These are phyloP conservation scores for Habroteleia sp. DNA, from an alignment of 2,888 invertebrate species.

Conservation along the genomic window DNA sequence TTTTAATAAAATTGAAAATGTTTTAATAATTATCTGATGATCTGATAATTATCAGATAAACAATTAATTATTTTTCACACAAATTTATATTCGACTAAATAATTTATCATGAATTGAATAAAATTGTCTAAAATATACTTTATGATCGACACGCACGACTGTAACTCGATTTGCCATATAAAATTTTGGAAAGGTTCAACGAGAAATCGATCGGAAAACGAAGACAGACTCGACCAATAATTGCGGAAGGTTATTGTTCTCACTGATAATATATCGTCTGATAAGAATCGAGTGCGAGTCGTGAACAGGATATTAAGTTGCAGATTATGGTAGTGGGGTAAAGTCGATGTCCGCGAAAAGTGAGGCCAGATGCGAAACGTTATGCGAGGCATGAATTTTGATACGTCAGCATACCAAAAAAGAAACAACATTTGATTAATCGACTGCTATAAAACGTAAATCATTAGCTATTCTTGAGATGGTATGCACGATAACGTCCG, in stretches of 20 bases:
- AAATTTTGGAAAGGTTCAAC: conserved; percentile 24
- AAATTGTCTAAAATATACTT: too few relatives aligned
- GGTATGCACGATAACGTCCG: conserved; percentile 49
- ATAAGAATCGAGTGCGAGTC: conserved; percentile 66
- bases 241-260: conserved; percentile 65
- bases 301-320: conserved; percentile 66
- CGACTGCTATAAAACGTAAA: conserved; percentile 45
- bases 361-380: conserved; percentile 61
- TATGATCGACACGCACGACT: conserved; percentile 34
- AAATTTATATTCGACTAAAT: too few relatives aligned
- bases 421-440: conserved; percentile 56
- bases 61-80: too few relatives aligned
- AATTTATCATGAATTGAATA: too few relatives aligned
- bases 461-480: conserved; percentile 50
- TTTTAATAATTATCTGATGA: too few relatives aligned
- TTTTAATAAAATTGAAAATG: too few relatives aligned
- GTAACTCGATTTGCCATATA: conserved; percentile 44
- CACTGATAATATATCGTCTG: conserved; percentile 60
- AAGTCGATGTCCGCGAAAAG: conserved; percentile 61
- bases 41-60: too few relatives aligned
- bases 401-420: conserved; percentile 42
- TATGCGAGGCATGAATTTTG: conserved; percentile 61
- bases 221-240: conserved; percentile 56
- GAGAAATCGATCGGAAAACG: conserved; percentile 55
- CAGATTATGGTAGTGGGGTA: conserved; percentile 58